Conservation (phyloP, 2,888 invertebrate species). For the Tortricodes alternella region DNA sequence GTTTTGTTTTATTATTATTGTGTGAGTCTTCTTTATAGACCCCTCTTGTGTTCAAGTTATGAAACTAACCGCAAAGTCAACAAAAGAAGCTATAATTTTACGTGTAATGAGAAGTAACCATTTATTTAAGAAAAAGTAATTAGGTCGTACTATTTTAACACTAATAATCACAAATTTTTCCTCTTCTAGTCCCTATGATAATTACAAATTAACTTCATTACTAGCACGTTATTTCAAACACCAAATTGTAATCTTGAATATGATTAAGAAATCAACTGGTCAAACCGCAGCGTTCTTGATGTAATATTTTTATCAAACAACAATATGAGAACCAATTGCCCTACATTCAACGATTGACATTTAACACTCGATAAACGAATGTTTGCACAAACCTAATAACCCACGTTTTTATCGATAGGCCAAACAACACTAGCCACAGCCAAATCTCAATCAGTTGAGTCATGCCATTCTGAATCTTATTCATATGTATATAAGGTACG, state of each 20-base stretch:
- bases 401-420: slow-evolving; percentile 13
- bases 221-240: not conserved
- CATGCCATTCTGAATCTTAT: not conserved
- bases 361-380: slow-evolving; percentile 15
- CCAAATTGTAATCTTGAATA: not conserved
- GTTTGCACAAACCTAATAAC: slow-evolving; percentile 10
- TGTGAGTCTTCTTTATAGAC: too few species aligned
- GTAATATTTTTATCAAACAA: not conserved
- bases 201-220: too few species aligned
- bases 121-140: too few species aligned
- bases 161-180: too few species aligned
- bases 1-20: too few species aligned
- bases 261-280: not conserved
- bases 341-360: slow-evolving; percentile 22
- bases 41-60: too few species aligned
- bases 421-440: slow-evolving; percentile 5
- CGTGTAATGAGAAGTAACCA: too few species aligned
- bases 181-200: too few species aligned
- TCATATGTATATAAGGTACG: not conserved
- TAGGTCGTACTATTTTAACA: too few species aligned
- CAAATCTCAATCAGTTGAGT: not conserved
- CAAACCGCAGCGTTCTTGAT: not conserved
- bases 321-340: slow-evolving; percentile 9
- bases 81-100: too few species aligned
- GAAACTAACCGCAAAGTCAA: too few species aligned